These are phyloP conservation scores for Drosophila lutescens DNA, from an alignment of 2,888 invertebrate species.

Conservation along the genomic window DNA sequence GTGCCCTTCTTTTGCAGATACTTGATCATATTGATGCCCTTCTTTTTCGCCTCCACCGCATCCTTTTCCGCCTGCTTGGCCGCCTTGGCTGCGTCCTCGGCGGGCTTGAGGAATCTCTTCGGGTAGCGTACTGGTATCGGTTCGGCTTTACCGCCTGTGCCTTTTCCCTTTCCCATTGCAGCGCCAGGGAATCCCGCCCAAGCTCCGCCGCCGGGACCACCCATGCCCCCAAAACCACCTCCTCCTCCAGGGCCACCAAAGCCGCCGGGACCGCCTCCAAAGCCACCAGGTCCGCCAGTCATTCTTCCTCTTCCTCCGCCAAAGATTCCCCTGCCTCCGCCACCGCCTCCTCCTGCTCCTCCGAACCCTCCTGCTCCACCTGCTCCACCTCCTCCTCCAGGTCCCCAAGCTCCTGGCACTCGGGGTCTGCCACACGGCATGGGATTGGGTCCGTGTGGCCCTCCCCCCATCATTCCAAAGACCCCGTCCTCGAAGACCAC, in stretches of 20 bases:
- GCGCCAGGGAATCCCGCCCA: constrained; percentile 28
- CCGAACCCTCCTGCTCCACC: constrained; percentile 3
- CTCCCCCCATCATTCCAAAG: constrained; percentile 60
- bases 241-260: constrained; percentile 23
- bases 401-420: constrained; percentile 11
- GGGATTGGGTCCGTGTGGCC: constrained; percentile 49
- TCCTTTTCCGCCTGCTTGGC: constrained; percentile 19
- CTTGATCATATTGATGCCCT: constrained; percentile 59
- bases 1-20: constrained; percentile 54
- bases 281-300: constrained; percentile 21
- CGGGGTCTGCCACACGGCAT: constrained; percentile 33
- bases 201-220: constrained; percentile 13
- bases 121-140: constrained; percentile 43
- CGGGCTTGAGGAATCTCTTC: constrained; percentile 25
- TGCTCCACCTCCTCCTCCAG: background rate
- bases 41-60: constrained; percentile 30
- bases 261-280: constrained; percentile 16
- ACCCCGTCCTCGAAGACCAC: constrained; percentile 60
- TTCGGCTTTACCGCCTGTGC: constrained; percentile 14
- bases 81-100: constrained; percentile 22
- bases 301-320: constrained; percentile 4
- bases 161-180: constrained; percentile 22
- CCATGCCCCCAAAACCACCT: constrained; percentile 4
- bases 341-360: background rate
- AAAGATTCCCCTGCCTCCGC: background rate